phyloP scores from a whole-genome alignment of 1,140 invertebrate genomes.

The Paraescarpia echinospica region DNA sequence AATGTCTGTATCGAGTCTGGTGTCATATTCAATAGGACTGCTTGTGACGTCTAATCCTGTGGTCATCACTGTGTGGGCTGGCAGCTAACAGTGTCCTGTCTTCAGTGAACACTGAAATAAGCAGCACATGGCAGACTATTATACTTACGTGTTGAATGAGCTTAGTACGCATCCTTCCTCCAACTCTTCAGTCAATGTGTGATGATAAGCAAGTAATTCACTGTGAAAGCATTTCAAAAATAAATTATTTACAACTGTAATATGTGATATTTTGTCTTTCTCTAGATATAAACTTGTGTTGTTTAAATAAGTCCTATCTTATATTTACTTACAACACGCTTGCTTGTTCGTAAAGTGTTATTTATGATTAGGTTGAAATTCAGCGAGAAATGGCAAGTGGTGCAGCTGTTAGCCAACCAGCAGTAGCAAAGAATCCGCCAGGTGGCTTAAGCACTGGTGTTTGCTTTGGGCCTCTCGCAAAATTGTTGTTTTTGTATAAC shows the following conservation, averaged over 20 bases:
- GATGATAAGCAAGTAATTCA: neutral
- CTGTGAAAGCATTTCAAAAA: neutral
- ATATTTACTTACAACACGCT: no score
- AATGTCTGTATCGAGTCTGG: neutral
- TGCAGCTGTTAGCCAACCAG: no score
- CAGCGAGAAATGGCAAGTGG: no score
- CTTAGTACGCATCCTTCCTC: neutral
- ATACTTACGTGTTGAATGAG: neutral
- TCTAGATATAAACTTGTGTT: neutral
- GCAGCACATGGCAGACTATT: neutral
- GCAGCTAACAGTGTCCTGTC: neutral
- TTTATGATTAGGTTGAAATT: no score
- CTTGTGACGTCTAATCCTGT: no score
- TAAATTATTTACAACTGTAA: neutral
- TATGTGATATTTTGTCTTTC: neutral
- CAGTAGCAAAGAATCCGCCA: no score
- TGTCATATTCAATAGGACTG: neutral
- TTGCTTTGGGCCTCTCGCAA: no score
- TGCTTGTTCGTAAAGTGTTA: no score
- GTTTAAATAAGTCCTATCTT: no score
- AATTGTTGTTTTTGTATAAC: no score
- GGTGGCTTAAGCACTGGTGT: no score
- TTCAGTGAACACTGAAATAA: neutral
- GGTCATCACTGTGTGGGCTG: neutral
- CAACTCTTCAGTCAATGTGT: neutral